Percentiles rank a stretch among this genome's conserved stretches.
phyloP scores from a whole-genome alignment of 1,140 invertebrate genomes.

The Drosophila quadrilineata region DNA sequence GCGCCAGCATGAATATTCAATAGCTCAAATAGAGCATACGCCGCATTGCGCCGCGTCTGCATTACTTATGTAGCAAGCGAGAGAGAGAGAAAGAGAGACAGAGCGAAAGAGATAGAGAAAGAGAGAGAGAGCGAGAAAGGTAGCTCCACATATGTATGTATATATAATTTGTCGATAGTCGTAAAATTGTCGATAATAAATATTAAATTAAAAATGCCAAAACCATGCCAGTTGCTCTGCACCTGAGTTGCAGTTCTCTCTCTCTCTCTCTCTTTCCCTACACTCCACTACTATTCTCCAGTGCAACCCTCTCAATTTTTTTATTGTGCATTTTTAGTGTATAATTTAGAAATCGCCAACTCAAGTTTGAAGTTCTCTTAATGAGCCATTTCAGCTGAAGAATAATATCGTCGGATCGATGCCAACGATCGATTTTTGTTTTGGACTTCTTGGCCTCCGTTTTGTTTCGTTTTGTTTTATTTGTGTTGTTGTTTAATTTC shows the following conservation, averaged over 20 bases:
- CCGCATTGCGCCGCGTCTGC: conserved; percentile 48
- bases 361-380: conserved; percentile 53
- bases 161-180: conserved; percentile 7
- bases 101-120: no score
- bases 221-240: background rate
- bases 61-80: conserved; percentile 40
- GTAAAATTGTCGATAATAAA: conserved; percentile 73
- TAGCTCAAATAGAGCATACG: conserved; percentile 73
- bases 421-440: conserved; percentile 20
- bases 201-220: conserved; percentile 66
- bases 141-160: background rate
- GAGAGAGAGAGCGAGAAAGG: no score
- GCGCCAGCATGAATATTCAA: conserved; percentile 76
- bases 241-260: background rate
- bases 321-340: conserved; percentile 10
- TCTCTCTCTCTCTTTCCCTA: no score
- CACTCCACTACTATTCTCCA: no score
- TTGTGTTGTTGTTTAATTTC: conserved; percentile 51
- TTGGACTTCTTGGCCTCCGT: no score
- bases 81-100: no score
- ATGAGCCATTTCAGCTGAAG: conserved; percentile 64
- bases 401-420: no score
- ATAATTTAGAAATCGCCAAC: conserved; percentile 42
- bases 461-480: background rate
- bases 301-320: no score